phyloP scores from a whole-genome alignment of 2,113 vertebrate genomes.

The Globicephala melas region DNA sequence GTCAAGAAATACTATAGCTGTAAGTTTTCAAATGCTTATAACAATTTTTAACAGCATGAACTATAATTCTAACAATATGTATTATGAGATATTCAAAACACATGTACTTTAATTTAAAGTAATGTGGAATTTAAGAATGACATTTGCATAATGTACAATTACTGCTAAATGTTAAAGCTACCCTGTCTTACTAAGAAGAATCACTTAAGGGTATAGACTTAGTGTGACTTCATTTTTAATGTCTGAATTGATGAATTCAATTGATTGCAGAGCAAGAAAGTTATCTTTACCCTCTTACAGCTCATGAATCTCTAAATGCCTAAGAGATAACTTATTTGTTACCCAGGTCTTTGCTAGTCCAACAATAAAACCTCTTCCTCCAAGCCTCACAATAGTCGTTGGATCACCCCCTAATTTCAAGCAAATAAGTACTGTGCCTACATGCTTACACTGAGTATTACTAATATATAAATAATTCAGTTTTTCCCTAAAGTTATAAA shows the following conservation, averaged over 20 bases:
- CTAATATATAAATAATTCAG: not conserved
- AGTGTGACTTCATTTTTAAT: not conserved
- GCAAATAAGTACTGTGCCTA: not conserved
- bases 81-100: conserved; percentile 32
- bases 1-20: conserved; percentile 8
- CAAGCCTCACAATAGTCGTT: not conserved
- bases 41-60: conserved; percentile 29
- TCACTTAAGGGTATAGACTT: not conserved
- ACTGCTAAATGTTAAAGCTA: not conserved
- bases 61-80: conserved; percentile 34
- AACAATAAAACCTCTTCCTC: not conserved
- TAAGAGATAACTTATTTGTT: not conserved
- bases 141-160: conserved; percentile 29
- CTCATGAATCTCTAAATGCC: not conserved
- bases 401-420: not conserved
- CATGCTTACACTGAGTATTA: not conserved
- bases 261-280: not conserved
- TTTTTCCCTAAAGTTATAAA: conserved; percentile 12
- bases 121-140: conserved; percentile 46
- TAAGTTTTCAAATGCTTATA: conserved; percentile 4
- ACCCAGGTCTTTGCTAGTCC: not conserved
- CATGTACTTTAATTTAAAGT: not conserved
- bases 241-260: conserved; percentile 14
- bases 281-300: not conserved
- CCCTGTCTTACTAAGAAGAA: not conserved